Percentiles rank a stretch among this genome's conserved stretches.
These are phyloP conservation scores for Zootermopsis nevadensis DNA, from an alignment of 2,888 invertebrate species.

Conservation along the genomic window DNA sequence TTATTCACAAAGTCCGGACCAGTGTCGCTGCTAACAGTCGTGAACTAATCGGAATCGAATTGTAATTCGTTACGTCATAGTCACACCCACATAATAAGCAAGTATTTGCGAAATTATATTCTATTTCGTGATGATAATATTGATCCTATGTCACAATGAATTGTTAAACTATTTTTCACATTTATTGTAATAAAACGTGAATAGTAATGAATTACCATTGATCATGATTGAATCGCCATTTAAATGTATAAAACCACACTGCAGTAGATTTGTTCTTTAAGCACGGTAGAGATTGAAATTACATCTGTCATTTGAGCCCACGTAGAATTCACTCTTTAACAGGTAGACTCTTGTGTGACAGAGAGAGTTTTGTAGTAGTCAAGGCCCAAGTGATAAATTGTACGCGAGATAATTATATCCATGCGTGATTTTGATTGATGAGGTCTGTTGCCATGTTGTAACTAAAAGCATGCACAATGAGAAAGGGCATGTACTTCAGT, in stretches of 20 bases:
- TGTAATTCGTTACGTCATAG: too few relatives aligned
- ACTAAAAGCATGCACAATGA: constrained; percentile 20
- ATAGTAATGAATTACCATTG: neutral
- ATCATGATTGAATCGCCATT: neutral
- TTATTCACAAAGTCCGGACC: too few relatives aligned
- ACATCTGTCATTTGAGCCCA: neutral
- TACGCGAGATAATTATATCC: constrained; percentile 22
- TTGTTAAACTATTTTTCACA: too few relatives aligned
- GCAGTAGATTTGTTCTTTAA: neutral
- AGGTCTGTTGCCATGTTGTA: neutral
- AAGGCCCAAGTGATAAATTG: constrained; percentile 29
- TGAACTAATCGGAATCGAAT: too few relatives aligned
- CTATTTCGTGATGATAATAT: too few relatives aligned
- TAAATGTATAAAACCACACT: neutral
- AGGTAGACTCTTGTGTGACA: neutral
- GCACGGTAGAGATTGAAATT: neutral
- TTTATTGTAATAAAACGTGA: neutral
- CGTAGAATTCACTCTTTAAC: neutral
- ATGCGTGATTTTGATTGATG: constrained; percentile 21
- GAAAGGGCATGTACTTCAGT: neutral
- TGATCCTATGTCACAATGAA: too few relatives aligned
- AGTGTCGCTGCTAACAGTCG: too few relatives aligned
- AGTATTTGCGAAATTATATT: too few relatives aligned
- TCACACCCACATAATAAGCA: too few relatives aligned
- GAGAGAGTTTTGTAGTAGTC: neutral